These are phyloP conservation scores for Beaufortia kweichowensis DNA, from an alignment of 2,113 vertebrate genomes.

Conservation along the genomic window DNA sequence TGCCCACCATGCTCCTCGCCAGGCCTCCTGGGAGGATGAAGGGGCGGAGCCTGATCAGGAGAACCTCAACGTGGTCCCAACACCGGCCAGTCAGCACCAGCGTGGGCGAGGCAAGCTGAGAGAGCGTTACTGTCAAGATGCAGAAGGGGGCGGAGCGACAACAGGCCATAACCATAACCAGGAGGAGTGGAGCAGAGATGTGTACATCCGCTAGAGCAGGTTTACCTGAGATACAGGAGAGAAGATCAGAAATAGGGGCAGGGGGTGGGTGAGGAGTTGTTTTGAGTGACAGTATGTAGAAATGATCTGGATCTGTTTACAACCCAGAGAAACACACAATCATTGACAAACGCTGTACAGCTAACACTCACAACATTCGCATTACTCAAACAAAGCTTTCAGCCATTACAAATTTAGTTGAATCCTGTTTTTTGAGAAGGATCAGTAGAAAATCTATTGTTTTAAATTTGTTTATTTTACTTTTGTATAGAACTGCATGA, in stretches of 20 bases:
- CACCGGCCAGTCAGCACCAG: slow-evolving; percentile 68
- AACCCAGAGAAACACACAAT: slow-evolving; percentile 65
- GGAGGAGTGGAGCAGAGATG: slow-evolving; percentile 88
- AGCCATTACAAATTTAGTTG: slow-evolving; percentile 61
- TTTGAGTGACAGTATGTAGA: not conserved
- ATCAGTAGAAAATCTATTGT: slow-evolving; percentile 39
- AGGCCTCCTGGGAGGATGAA: slow-evolving; percentile 85
- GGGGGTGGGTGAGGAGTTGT: slow-evolving; percentile 7
- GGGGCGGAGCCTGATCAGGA: slow-evolving; percentile 85
- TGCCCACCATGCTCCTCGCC: slow-evolving; percentile 73
- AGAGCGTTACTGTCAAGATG: slow-evolving; percentile 81
- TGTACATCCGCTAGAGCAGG: slow-evolving; percentile 84
- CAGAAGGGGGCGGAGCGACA: slow-evolving; percentile 72
- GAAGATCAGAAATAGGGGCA: slow-evolving; percentile 48
- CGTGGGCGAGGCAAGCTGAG: slow-evolving; percentile 83
- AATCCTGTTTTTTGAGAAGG: slow-evolving; percentile 58
- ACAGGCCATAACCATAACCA: slow-evolving; percentile 79
- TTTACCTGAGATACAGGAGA: slow-evolving; percentile 19
- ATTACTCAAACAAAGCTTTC: slow-evolving; percentile 36
- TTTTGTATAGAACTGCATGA: slow-evolving; percentile 76
- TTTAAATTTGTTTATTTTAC: slow-evolving; percentile 58
- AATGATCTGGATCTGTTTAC: slow-evolving; percentile 70
- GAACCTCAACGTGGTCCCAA: slow-evolving; percentile 78
- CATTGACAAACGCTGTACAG: slow-evolving; percentile 53
- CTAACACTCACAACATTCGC: slow-evolving; percentile 32